Evolutionary conservation across 2,113 vertebrate species (phyloP), one percentile per base, ranked within the genome.

Genomic region (Misgurnus anguillicaudatus): DNA sequence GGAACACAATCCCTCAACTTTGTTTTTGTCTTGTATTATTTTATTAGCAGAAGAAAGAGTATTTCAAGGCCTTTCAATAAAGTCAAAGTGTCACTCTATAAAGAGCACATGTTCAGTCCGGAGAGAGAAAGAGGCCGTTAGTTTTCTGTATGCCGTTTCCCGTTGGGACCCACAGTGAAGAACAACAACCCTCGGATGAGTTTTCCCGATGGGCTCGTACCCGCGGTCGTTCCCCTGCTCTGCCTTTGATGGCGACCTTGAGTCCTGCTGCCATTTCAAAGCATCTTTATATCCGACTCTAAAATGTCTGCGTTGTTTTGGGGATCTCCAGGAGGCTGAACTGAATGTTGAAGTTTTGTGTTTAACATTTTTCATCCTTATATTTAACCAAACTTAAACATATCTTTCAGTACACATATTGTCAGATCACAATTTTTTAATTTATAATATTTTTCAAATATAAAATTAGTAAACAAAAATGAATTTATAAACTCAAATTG

Each of bases 161-260:
- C 61, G 14, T 24, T 4, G 60, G 72, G 65, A 71, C 61, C 21
- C 16, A 68, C 70, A 68, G 63, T 79, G 73, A 79, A 36, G 66
- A 77, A 76, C 75, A 80, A 74, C 80, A 73, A 51, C 41, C 47
- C 36, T 83, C 24, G 60, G 53, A 55, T 60, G 31, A 66, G 19
- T 65, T 45, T 7, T 74, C 78, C 81, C 69, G 47, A 21, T 38
- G 68, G 80, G 67, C 75, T 3, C 17, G 3, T 75, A 58, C 75
- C 78, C 58, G 64, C 63, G 73, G 48, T 71, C 58, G 42, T 70
- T 64, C 61, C 31, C 41, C 47, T 45, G 48, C 45, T 62, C 55
- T 75, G 62, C 31, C 63, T 48, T 67, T 75, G 64, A 69, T 48
- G 21, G 38, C 60, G 69, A 78, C 74, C 70, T 84, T 82, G 66